Evolutionary conservation across 2,888 invertebrate species (phyloP).

Genomic region (Gisinianus flammeolus): DNA sequence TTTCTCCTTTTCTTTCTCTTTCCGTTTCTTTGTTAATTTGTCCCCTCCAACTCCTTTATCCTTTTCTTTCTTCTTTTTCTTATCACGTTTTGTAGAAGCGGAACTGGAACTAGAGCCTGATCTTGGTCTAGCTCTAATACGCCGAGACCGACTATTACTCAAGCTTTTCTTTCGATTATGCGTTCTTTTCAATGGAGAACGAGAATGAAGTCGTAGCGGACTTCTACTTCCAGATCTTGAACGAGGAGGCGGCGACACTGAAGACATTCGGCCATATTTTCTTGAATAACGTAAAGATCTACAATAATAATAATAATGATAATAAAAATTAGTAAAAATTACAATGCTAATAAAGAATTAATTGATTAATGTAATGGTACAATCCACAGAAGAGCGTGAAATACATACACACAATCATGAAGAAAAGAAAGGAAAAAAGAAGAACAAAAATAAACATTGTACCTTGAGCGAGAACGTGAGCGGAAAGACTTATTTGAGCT

Average conservation of each 20-base stretch:
- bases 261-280: constrained; percentile 24
- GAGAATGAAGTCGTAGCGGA: constrained; percentile 37
- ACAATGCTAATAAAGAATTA: not conserved
- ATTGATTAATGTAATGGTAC: not conserved
- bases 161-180: constrained; percentile 62
- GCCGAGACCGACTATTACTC: constrained; percentile 59
- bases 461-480: constrained; percentile 47
- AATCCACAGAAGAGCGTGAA: too few relatives aligned
- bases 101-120: constrained; percentile 44
- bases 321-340: not conserved
- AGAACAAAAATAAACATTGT: not conserved
- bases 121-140: constrained; percentile 59
- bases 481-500: constrained; percentile 35
- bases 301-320: not conserved
- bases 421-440: not conserved
- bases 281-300: constrained; percentile 32
- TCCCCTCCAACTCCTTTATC: constrained; percentile 59
- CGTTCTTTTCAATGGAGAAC: constrained; percentile 52
- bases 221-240: constrained; percentile 46
- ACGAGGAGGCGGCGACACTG: constrained; percentile 29
- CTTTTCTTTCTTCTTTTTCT: constrained; percentile 53
- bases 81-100: constrained; percentile 36
- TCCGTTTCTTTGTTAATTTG: constrained; percentile 64
- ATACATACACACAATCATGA: too few relatives aligned
- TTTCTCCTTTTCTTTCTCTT: constrained; percentile 63